These are phyloP conservation scores for Atractosteus spatula DNA, from an alignment of 2,113 vertebrate species.

Conservation along the genomic window DNA sequence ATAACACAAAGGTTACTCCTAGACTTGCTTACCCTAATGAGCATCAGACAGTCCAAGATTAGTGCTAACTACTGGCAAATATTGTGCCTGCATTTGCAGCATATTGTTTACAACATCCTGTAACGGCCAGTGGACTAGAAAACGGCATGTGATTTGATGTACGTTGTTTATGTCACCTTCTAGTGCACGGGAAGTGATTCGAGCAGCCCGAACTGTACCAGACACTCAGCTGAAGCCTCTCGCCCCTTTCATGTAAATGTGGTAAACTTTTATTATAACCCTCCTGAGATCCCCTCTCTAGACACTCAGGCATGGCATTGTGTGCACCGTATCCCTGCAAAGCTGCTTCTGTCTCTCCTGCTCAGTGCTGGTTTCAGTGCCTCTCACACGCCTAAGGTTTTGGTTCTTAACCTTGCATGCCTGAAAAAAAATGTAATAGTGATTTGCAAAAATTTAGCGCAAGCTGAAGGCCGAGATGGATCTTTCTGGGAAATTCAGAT, in stretches of 20 bases:
- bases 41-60: too few relatives aligned
- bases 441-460: too few relatives aligned
- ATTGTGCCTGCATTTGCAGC: too few relatives aligned
- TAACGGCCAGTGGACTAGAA: neutral
- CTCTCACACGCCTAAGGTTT: too few relatives aligned
- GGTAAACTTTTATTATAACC: constrained; percentile 45
- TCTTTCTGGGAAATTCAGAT: too few relatives aligned
- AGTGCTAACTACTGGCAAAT: too few relatives aligned
- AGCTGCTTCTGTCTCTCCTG: constrained; percentile 2
- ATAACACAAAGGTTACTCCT: too few relatives aligned
- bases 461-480: too few relatives aligned
- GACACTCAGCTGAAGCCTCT: constrained; percentile 39
- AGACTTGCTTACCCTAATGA: too few relatives aligned
- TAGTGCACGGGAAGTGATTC: constrained; percentile 59
- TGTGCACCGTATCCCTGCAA: constrained; percentile 12
- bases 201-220: constrained; percentile 56
- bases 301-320: neutral
- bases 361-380: neutral
- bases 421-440: too few relatives aligned
- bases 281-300: neutral
- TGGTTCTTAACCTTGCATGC: too few relatives aligned
- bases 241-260: constrained; percentile 38
- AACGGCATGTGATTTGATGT: constrained; percentile 18
- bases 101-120: too few relatives aligned
- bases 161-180: constrained; percentile 41